Percentiles rank a stretch among this genome's conserved stretches.
Conservation (phyloP, 2,888 invertebrate genomes). For the Tenthredo mesomela region DNA sequence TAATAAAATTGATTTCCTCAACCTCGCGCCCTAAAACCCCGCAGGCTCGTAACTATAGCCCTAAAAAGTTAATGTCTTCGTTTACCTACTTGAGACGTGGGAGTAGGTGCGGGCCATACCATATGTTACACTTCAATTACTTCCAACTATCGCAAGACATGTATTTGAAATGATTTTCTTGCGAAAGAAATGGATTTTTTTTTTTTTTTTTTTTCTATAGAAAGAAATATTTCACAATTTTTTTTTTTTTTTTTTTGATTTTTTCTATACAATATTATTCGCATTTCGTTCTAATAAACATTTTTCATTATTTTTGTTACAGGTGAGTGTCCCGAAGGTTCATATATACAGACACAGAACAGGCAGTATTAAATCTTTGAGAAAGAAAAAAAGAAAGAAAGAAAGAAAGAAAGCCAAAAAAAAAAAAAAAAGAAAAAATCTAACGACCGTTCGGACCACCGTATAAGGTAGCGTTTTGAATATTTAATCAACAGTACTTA, state of each 20-base stretch:
- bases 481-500: constrained; percentile 50
- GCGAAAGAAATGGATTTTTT: background rate
- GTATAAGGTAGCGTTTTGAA: constrained; percentile 38
- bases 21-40: background rate
- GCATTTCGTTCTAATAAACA: background rate
- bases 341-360: background rate
- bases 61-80: constrained; percentile 31
- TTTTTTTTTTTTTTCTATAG: no score
- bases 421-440: background rate
- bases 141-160: background rate
- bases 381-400: background rate
- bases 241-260: no score
- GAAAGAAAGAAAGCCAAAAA: no score
- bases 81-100: background rate
- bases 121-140: background rate
- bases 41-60: background rate
- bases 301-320: constrained; percentile 29
- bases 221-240: background rate
- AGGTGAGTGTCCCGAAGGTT: constrained; percentile 13
- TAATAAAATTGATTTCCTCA: constrained; percentile 22
- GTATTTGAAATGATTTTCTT: no score
- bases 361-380: background rate
- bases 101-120: background rate
- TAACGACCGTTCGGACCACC: background rate
- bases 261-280: background rate